Evolutionary conservation across 2,888 invertebrate species (phyloP).

Genomic region (Agrilus biguttatus): DNA sequence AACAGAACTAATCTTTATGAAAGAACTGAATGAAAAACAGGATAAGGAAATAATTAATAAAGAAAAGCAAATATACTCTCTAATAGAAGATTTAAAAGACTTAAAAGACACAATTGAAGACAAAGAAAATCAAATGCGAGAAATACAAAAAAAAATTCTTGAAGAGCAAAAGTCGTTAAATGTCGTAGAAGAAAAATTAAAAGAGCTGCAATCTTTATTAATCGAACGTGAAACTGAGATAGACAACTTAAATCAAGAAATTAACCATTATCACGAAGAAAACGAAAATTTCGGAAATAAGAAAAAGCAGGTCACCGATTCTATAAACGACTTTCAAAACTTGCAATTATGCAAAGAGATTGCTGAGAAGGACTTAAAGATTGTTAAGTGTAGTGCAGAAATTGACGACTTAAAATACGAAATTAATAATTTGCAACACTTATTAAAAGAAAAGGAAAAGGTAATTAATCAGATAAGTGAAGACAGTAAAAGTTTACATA

Average conservation of each 20-base stretch:
- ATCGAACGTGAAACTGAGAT: slow-evolving; percentile 39
- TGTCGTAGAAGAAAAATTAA: slow-evolving; percentile 31
- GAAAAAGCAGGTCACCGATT: slow-evolving; percentile 3
- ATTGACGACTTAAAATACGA: slow-evolving; percentile 35
- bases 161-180: slow-evolving; percentile 25
- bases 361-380: slow-evolving; percentile 15
- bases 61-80: slow-evolving; percentile 12
- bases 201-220: slow-evolving; percentile 14
- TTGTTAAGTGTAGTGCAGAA: slow-evolving; percentile 13
- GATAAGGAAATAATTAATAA: slow-evolving; percentile 20
- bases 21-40: slow-evolving; percentile 19
- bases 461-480: slow-evolving; percentile 43
- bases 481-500: slow-evolving; percentile 39
- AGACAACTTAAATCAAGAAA: slow-evolving; percentile 38
- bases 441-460: slow-evolving; percentile 43
- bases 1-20: slow-evolving; percentile 1
- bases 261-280: slow-evolving; percentile 37
- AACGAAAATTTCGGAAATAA: slow-evolving; percentile 26
- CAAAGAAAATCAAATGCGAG: slow-evolving; percentile 21
- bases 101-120: slow-evolving; percentile 8
- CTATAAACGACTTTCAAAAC: slow-evolving; percentile 5
- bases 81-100: slow-evolving; percentile 8
- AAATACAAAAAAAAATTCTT: slow-evolving; percentile 15
- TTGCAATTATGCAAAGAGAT: slow-evolving; percentile 13
- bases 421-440: slow-evolving; percentile 39